These are phyloP conservation scores for Dendroctonus valens DNA, from an alignment of 1,140 invertebrate species.

Conservation along the genomic window DNA sequence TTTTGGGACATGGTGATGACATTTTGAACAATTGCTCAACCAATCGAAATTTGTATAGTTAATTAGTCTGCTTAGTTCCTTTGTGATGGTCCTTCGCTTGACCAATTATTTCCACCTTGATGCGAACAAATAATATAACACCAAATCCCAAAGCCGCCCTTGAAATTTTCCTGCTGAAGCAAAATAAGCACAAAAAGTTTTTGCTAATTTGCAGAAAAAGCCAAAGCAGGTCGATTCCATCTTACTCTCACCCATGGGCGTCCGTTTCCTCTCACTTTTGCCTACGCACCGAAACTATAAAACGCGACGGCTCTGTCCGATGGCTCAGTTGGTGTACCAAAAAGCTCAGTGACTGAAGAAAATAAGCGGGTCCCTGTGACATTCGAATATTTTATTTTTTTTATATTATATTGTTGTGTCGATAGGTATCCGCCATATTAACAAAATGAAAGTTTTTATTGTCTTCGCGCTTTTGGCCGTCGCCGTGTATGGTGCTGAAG, in stretches of 20 bases:
- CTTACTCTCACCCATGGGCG: conserved; percentile 7
- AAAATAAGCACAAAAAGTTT: too few species aligned
- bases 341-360: conserved; percentile 10
- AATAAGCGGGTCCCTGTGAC: conserved; percentile 3
- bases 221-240: neutral
- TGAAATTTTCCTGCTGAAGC: too few species aligned
- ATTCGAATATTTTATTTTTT: conserved; percentile 4
- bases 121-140: too few species aligned
- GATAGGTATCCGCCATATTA: neutral
- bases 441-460: conserved; percentile 34
- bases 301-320: neutral
- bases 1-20: too few species aligned
- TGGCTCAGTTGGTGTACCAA: conserved; percentile 20
- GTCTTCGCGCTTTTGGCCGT: conserved; percentile 24
- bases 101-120: too few species aligned
- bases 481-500: conserved; percentile 54
- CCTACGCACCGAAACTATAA: conserved; percentile 19
- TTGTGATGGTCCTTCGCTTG: too few species aligned
- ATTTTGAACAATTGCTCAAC: too few species aligned
- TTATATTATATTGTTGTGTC: neutral
- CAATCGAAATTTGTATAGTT: too few species aligned
- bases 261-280: conserved; percentile 6
- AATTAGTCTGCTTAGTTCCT: too few species aligned
- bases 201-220: too few species aligned
- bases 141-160: too few species aligned